Evolutionary conservation across 2,888 invertebrate genomes (phyloP).

Genomic region (Eupithecia pulchellata): DNA sequence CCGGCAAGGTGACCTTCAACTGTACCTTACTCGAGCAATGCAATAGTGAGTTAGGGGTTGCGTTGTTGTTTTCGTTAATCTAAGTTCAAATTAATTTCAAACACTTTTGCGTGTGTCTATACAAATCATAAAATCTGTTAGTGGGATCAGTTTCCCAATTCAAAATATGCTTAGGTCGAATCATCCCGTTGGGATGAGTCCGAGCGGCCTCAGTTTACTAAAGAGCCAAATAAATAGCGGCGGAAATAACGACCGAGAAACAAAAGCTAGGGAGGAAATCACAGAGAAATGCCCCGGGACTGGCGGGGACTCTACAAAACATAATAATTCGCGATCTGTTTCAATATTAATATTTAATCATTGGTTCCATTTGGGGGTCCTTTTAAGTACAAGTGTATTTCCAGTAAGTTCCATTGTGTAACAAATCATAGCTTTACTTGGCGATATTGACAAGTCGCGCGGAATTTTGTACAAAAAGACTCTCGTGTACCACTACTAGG

Average conservation of each 20-base stretch:
- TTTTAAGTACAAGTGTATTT: background rate
- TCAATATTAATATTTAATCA: background rate
- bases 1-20: too few species aligned
- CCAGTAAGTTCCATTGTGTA: background rate
- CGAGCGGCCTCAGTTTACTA: too few species aligned
- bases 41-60: too few species aligned
- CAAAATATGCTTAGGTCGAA: too few species aligned
- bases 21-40: too few species aligned
- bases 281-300: slow-evolving; percentile 12
- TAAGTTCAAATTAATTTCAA: too few species aligned
- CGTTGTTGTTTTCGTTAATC: too few species aligned
- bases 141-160: too few species aligned
- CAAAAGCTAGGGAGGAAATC: slow-evolving; percentile 26
- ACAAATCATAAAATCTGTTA: too few species aligned
- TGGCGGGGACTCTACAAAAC: slow-evolving; percentile 15
- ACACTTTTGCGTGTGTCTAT: too few species aligned
- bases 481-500: background rate
- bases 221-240: too few species aligned
- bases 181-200: too few species aligned
- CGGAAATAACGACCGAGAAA: slow-evolving; percentile 33
- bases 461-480: background rate
- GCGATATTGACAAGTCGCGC: background rate
- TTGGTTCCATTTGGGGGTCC: background rate
- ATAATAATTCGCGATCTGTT: slow-evolving; percentile 1
- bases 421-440: background rate